Conservation (phyloP, 2,797 vertebrate species). For the Hippopotamyrus pictus region DNA sequence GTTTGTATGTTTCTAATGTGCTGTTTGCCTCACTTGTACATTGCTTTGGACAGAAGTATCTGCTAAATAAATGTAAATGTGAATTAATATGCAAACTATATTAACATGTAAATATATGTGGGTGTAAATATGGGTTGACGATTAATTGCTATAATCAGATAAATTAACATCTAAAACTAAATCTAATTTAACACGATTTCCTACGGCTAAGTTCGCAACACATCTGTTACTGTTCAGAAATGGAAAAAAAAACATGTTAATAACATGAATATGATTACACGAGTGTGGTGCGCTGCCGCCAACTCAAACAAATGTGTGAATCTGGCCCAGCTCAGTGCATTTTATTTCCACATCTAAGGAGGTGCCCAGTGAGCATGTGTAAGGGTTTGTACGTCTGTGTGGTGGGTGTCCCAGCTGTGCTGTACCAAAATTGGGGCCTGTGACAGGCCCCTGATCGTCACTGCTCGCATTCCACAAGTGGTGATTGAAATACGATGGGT, state of each 20-base stretch:
- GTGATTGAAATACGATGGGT: neutral
- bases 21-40: neutral
- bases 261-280: neutral
- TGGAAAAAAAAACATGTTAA: neutral
- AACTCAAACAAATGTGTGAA: neutral
- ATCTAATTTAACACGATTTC: neutral
- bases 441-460: neutral
- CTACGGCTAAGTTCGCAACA: neutral
- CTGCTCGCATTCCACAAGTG: neutral
- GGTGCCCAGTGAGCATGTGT: neutral
- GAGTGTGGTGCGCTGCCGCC: neutral
- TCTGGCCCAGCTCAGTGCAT: neutral
- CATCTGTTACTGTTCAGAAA: neutral
- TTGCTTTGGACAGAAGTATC: neutral
- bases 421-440: neutral
- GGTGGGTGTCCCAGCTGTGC: neutral
- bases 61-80: neutral
- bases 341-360: neutral
- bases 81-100: slow-evolving; percentile 4
- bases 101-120: neutral
- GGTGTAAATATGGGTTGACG: neutral
- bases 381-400: neutral
- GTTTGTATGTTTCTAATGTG: neutral
- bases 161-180: neutral
- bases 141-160: neutral